These are phyloP conservation scores for Eremobia ochroleuca DNA, from an alignment of 2,888 invertebrate species.

Conservation along the genomic window DNA sequence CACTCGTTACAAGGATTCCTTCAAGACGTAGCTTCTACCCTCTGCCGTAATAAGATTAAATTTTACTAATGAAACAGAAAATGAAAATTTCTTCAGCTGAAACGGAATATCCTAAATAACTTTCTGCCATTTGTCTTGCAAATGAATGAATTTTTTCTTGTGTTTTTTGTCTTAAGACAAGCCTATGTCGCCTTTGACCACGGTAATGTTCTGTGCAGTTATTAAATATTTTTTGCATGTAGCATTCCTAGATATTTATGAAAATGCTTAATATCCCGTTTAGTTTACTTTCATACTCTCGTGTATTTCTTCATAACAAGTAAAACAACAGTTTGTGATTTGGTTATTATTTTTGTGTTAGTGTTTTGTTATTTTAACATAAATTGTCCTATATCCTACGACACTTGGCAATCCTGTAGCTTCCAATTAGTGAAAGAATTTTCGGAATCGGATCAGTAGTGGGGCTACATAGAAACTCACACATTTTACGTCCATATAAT, in stretches of 20 bases:
- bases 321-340: background rate
- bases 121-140: constrained; percentile 83
- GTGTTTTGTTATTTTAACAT: too few species aligned
- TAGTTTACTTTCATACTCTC: background rate
- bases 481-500: background rate
- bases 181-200: constrained; percentile 46
- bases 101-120: constrained; percentile 84
- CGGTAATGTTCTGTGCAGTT: constrained; percentile 6
- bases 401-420: background rate
- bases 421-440: background rate
- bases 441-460: background rate
- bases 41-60: constrained; percentile 85
- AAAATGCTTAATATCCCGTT: background rate
- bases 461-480: background rate
- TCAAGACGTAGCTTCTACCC: constrained; percentile 81
- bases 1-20: constrained; percentile 80
- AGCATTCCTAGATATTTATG: background rate
- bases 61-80: constrained; percentile 89
- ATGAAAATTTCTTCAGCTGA: constrained; percentile 83
- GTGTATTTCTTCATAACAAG: background rate
- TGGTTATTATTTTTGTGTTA: too few species aligned
- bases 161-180: constrained; percentile 51
- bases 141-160: constrained; percentile 78
- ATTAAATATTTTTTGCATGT: constrained; percentile 12
- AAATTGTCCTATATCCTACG: background rate